Evolutionary conservation across 1,140 invertebrate genomes (phyloP).

Genomic region (Venustaconcha ellipsiformis): DNA sequence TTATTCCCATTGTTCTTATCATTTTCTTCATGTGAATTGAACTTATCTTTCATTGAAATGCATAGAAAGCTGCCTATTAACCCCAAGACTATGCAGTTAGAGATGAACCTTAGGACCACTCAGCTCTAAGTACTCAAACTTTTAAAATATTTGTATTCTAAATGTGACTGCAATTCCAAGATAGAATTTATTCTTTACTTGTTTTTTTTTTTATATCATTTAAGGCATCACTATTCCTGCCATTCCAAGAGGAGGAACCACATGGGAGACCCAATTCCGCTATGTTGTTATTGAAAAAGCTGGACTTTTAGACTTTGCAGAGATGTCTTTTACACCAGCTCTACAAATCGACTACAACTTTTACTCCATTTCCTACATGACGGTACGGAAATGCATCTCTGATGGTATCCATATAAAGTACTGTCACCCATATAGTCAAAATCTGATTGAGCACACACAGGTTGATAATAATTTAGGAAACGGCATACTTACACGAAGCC

Average conservation of each 20-base stretch:
- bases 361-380: constrained; percentile 78
- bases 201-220: constrained; percentile 22
- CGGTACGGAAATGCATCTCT: constrained; percentile 66
- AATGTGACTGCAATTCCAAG: too few species aligned
- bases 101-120: too few species aligned
- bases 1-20: too few species aligned
- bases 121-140: too few species aligned
- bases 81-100: too few species aligned
- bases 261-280: constrained; percentile 45
- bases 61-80: too few species aligned
- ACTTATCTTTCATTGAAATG: too few species aligned
- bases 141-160: too few species aligned
- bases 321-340: constrained; percentile 88
- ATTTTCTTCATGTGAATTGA: too few species aligned
- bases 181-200: not conserved
- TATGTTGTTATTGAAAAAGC: constrained; percentile 71
- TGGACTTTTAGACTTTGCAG: constrained; percentile 93
- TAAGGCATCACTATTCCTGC: constrained; percentile 62
- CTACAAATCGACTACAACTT: constrained; percentile 96
- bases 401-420: constrained; percentile 88
- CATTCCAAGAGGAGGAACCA: constrained; percentile 38
- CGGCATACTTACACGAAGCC: constrained; percentile 57
- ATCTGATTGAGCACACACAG: constrained; percentile 51
- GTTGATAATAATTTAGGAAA: constrained; percentile 57
- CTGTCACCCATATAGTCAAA: constrained; percentile 80